Base-by-base conservation (phyloP, 2,113 vertebrate species). In the Addax nasomaculatus region DNA sequence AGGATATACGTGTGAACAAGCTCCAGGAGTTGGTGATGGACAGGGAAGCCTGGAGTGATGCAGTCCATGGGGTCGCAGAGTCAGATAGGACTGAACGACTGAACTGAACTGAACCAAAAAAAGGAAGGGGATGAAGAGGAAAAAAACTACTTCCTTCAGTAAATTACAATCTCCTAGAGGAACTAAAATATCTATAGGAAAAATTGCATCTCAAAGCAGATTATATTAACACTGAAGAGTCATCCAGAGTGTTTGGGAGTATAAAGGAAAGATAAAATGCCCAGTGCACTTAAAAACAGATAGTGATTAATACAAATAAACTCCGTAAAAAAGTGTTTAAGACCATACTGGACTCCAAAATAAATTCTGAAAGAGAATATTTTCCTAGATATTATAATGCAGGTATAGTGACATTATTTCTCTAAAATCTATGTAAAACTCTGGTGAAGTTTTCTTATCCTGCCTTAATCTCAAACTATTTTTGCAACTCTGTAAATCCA, bases 401-500 rank as follows among this genome's bases (percentile, higher is more conserved):
- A 29, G 9, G 30, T 30, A 62, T 3, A 88, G 14, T 36, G 80
- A 30, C 5, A 60, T 47, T 83, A 93, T 87, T 91, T 53, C 53
- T 27, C 29, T 76, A 13, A 90, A 92, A 33, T 95, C 36, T 80
- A 36, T 51, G 4, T 51, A 96, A 67, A 17, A 1, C 6, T 84
- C 36, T 79, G 36, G 83, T 53, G 70, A 79, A n/a, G 4, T 67
- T 60, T 64, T 55, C 55, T 96, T 45, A 43, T 36, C 30, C 33
- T 95, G 49, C 51, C 25, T 60, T 83, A 92, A 60, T 23, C 6
- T 78, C 10, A 51, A 39, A n/a, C 29, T 83, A 49, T 43, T 95
- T 92, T 90, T 84, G 19, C 43, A 94, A 6, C 21, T 94, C 76
- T 88, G 9, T 60, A 89, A 92, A 92, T 17, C 70, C 43, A 90